Conservation (phyloP, 2,888 invertebrate species). For the Ennomos fuscantarius region DNA sequence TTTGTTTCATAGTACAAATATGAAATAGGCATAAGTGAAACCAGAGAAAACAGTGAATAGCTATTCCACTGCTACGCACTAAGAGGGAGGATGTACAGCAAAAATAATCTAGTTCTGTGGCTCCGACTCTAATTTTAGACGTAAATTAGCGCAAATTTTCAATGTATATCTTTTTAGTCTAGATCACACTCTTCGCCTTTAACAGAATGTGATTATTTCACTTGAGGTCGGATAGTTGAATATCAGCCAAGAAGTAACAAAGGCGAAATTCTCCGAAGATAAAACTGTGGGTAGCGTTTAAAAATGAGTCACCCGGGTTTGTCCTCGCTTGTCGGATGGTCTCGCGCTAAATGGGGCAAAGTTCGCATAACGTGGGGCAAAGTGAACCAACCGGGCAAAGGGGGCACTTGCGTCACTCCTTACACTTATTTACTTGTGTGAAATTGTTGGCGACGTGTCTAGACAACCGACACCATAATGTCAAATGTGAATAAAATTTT, state of each 20-base stretch:
- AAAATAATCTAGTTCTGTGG: too few relatives aligned
- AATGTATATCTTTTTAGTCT: constrained; percentile 11
- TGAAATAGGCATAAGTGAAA: too few relatives aligned
- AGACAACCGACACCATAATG: constrained; percentile 8
- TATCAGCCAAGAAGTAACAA: constrained; percentile 64
- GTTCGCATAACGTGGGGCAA: constrained; percentile 30
- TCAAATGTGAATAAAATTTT: neutral
- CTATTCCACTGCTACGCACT: too few relatives aligned
- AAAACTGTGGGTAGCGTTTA: constrained; percentile 50
- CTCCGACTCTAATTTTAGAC: constrained; percentile 2
- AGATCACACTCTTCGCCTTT: constrained; percentile 31
- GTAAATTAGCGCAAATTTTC: constrained; percentile 13
- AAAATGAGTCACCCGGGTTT: constrained; percentile 58
- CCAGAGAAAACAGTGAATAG: too few relatives aligned
- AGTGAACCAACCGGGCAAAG: constrained; percentile 13
- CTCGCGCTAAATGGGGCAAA: constrained; percentile 31
- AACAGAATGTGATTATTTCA: constrained; percentile 39
- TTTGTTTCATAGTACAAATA: too few relatives aligned
- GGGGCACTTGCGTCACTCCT: constrained; percentile 28
- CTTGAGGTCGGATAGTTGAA: constrained; percentile 56
- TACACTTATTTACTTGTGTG: constrained; percentile 23
- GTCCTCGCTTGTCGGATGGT: constrained; percentile 42
- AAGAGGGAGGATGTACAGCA: too few relatives aligned
- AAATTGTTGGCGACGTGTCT: constrained; percentile 27
- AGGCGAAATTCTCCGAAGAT: constrained; percentile 60